Base-by-base conservation (phyloP, 2,888 invertebrate species). In the Phymatocera aterrima region DNA sequence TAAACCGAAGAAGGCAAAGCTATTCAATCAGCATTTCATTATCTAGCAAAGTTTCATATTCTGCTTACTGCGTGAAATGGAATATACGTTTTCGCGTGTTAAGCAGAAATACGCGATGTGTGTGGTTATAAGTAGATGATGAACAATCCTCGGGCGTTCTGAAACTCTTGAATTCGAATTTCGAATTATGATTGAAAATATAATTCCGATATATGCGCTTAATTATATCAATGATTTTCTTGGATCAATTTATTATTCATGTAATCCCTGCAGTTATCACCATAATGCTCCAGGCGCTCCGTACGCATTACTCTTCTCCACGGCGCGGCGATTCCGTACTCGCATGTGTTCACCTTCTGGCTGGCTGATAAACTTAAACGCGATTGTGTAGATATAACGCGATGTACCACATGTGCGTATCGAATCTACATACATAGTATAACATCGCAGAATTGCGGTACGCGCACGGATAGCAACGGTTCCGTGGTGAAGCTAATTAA, bases 31-130 rank as follows among this genome's bases (percentile, higher is more conserved):
- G 48, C n/a, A 18, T 15, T 31, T 48, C 18, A 3, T 48, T 31
- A 31, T 51, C n/a, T 18, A 70, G 31, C 31, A 8, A 31, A 31
- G 70, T 70, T 10, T 70, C 70, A 48, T 31, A 70, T 70, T 68
- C 40, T 68, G 65, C 65, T 68, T 68, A 68, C 43, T 43, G 15
- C 15, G 43, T 46, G 21, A 43, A 68, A 40, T 10, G 3, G 10
- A 24, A 12, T 43, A 15, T 15, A 68, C 24, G 15, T 68, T 43
- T n/a, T 8, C 43, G 21, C 43, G 24, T 1, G 12, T 54, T 54
- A n/a, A n/a, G n/a, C 18, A 54, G 12, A 54, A 54, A 43, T 43
- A 10, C 2, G n/a, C n/a, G n/a, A n/a, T n/a, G n/a, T n/a, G n/a
- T n/a, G n/a, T n/a, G n/a, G n/a, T n/a, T n/a, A n/a, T n/a, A n/a